These are phyloP conservation scores for Mola mola DNA, from an alignment of 2,113 vertebrate species.

Conservation along the genomic window DNA sequence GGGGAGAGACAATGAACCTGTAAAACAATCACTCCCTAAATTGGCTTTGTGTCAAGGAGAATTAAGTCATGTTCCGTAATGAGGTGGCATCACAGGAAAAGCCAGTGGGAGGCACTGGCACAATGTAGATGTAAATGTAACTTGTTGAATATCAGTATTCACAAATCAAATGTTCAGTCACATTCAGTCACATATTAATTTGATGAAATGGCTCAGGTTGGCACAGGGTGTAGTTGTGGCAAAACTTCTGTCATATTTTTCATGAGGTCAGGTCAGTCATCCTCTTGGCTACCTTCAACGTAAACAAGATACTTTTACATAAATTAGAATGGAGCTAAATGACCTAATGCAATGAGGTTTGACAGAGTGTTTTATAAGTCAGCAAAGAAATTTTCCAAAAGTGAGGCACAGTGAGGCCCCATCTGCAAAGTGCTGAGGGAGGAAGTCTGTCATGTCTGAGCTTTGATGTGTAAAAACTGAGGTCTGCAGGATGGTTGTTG, in stretches of 20 bases:
- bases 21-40: conserved; percentile 68
- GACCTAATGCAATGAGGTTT: not conserved
- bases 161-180: conserved; percentile 43
- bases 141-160: conserved; percentile 49
- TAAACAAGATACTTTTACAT: conserved; percentile 7
- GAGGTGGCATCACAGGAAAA: conserved; percentile 24
- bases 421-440: too few species aligned
- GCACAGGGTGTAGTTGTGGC: conserved; percentile 1
- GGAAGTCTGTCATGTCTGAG: too few species aligned
- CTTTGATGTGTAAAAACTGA: too few species aligned
- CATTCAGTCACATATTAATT: conserved; percentile 34
- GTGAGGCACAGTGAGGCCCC: too few species aligned
- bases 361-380: too few species aligned
- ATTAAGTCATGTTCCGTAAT: conserved; percentile 66
- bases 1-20: conserved; percentile 56
- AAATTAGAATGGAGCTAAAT: too few species aligned
- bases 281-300: conserved; percentile 21
- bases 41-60: conserved; percentile 71
- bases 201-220: conserved; percentile 17
- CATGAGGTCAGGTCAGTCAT: conserved; percentile 42
- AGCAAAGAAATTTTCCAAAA: too few species aligned
- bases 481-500: too few species aligned
- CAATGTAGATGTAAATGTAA: conserved; percentile 39
- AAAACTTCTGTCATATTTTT: too few species aligned
- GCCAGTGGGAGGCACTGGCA: conserved; percentile 9